A percentile compares a stretch with the other conserved stretches of the same genome.
These are phyloP conservation scores for Ochotona princeps DNA, from an alignment of 2,113 vertebrate genomes.

Conservation along the genomic window DNA sequence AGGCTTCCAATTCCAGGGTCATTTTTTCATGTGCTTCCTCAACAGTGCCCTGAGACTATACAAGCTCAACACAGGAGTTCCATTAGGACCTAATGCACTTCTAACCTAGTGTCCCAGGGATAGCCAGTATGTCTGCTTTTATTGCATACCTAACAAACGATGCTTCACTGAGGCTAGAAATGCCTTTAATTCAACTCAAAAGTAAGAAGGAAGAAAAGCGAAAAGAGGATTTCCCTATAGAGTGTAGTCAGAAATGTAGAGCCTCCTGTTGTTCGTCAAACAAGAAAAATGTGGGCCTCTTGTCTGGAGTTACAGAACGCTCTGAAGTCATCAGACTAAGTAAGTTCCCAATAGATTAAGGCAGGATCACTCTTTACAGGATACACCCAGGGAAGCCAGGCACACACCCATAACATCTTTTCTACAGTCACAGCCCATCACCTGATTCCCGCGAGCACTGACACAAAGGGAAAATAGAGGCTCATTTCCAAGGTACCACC, in stretches of 20 bases:
- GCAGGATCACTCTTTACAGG: neutral
- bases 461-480: neutral
- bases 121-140: neutral
- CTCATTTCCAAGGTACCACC: neutral
- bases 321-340: neutral
- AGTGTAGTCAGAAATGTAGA: neutral
- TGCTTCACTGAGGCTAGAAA: neutral
- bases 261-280: neutral
- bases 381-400: neutral
- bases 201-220: neutral
- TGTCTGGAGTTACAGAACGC: neutral
- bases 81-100: neutral
- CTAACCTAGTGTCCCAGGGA: neutral
- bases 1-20: neutral
- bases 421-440: neutral
- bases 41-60: neutral
- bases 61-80: neutral
- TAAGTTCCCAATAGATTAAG: neutral
- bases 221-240: neutral
- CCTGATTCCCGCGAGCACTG: neutral
- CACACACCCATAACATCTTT: neutral
- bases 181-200: neutral
- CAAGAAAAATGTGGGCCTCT: neutral
- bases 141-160: neutral
- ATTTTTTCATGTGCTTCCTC: neutral